Evolutionary conservation across 2,888 invertebrate genomes (phyloP).

Genomic region (Dicycla oo): DNA sequence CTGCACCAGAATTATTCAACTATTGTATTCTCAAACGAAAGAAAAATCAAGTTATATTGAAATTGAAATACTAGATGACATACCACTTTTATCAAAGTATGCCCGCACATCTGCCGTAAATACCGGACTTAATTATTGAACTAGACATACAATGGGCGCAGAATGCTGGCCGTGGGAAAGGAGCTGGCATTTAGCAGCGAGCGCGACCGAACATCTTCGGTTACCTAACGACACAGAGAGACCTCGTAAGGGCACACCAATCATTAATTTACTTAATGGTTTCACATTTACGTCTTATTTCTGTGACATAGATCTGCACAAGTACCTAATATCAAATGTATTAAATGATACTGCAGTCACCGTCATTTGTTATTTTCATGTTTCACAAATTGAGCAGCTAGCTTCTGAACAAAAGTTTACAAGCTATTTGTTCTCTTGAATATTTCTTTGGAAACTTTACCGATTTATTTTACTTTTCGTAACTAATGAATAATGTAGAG

Average conservation of each 20-base stretch:
- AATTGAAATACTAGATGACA: conserved; percentile 1
- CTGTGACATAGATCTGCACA: conserved; percentile 29
- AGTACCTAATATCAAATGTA: conserved; percentile 25
- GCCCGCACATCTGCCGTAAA: conserved; percentile 65
- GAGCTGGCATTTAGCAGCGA: conserved; percentile 76
- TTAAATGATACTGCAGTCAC: conserved; percentile 31
- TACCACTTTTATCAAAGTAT: conserved; percentile 30
- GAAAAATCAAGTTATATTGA: background rate
- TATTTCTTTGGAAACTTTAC: conserved; percentile 30
- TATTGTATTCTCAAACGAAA: background rate
- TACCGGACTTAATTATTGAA: conserved; percentile 78
- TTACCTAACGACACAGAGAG: conserved; percentile 73
- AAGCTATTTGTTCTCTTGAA: conserved; percentile 28
- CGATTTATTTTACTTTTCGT: conserved; percentile 42
- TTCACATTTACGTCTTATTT: conserved; percentile 48
- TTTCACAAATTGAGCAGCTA: conserved; percentile 36
- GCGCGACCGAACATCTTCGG: conserved; percentile 71
- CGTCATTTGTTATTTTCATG: conserved; percentile 33
- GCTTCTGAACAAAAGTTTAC: conserved; percentile 35
- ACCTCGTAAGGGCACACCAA: conserved; percentile 56
- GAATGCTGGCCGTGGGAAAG: conserved; percentile 82
- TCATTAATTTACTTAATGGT: conserved; percentile 53
- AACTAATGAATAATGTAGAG: conserved; percentile 26
- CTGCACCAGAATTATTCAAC: background rate
- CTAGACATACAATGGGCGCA: conserved; percentile 78